Base-by-base conservation (phyloP, 2,888 invertebrate species). In the Perizoma affinitatum region DNA sequence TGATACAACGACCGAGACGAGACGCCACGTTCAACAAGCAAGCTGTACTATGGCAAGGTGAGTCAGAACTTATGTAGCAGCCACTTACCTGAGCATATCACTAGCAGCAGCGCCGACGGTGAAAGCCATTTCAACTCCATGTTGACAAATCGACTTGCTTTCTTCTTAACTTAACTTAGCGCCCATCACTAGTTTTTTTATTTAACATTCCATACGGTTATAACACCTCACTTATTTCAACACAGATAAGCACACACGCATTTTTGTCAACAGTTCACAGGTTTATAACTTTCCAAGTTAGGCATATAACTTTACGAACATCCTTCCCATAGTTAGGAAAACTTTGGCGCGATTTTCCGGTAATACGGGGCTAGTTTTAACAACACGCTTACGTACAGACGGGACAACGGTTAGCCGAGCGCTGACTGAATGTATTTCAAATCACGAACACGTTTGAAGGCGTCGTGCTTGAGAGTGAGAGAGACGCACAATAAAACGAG, bases 41-140 rank as follows among this genome's bases (percentile, higher is more conserved):
- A 72, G 74, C 76, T 73, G 72, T 72, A 44, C 6, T 44, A 44
- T 22, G 73, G 75, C 76, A 76, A 82, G 76, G 83, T 85, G 86
- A 88, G 76, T 87, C 88, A 87, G 86, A 85, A 85, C 73, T 82
- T 84, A 81, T 83, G 82, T 82, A 79, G 82, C 73, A 80, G 77
- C 80, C 83, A 82, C 90, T 90, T 91, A 92, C 91, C 91, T 88
- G 90, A 80, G 84, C 88, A 89, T 82, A 90, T 86, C 83, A 90
- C 79, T 84, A 89, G 79, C 85, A 90, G 80, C 84, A 87, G 82
- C 81, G 82, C 83, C 80, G 88, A 82, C 76, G 85, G 90, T 84
- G 90, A 90, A 89, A 91, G 82, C 83, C 85, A 77, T 76, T 82
- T 76, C 82, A 75, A 82, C 83, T 83, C 83, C 91, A 91, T 91